phyloP scores from a whole-genome alignment of 2,888 invertebrate species.

The Hedya salicella region DNA sequence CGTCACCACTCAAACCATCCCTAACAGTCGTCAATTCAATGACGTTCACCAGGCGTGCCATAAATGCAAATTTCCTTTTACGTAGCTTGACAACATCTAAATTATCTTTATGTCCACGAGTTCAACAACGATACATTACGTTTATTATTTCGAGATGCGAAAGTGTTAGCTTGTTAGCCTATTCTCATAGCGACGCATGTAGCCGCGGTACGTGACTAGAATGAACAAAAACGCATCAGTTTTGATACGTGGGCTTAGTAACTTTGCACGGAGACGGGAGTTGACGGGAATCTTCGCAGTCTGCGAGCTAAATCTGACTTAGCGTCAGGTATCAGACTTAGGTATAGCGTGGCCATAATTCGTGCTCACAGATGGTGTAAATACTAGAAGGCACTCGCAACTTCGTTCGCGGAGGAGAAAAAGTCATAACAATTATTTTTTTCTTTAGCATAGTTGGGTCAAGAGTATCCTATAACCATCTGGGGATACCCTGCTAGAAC shows the following conservation, averaged over 20 bases:
- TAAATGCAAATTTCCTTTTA: too few species aligned
- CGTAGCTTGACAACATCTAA: not conserved
- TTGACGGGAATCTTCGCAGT: constrained; percentile 9
- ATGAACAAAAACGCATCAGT: constrained; percentile 32
- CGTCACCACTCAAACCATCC: too few species aligned
- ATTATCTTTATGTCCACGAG: constrained; percentile 3
- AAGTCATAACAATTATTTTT: too few species aligned
- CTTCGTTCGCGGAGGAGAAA: too few species aligned
- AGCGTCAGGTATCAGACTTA: constrained; percentile 2
- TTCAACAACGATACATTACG: not conserved
- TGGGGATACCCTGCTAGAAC: too few species aligned
- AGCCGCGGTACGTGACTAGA: constrained; percentile 29
- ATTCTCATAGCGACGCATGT: constrained; percentile 32
- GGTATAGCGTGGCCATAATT: not conserved
- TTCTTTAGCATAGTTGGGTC: too few species aligned
- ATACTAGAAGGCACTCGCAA: too few species aligned
- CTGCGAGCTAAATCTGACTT: constrained; percentile 22
- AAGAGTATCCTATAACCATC: too few species aligned
- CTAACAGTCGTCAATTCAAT: too few species aligned
- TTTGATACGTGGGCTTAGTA: constrained; percentile 33
- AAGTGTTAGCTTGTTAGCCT: constrained; percentile 37
- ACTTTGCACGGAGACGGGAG: constrained; percentile 11
- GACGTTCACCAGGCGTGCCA: too few species aligned
- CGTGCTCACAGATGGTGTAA: too few species aligned
- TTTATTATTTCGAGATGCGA: constrained; percentile 33